A percentile compares a stretch with the other conserved stretches of the same genome.
Evolutionary conservation across 2,888 invertebrate species (phyloP).

Genomic region (Ophion costatus): DNA sequence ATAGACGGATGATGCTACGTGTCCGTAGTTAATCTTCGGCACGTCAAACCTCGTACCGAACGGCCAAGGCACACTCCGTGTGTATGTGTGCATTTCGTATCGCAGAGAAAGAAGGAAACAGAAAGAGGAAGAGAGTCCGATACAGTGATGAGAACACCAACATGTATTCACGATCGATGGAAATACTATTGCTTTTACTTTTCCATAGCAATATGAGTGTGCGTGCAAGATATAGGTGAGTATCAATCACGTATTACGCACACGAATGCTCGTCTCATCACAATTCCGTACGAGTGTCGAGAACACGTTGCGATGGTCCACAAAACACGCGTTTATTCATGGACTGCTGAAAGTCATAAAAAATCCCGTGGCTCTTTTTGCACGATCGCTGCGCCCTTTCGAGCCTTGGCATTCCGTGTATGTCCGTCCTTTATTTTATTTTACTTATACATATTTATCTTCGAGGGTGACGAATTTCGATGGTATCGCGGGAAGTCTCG

Average conservation of each 20-base stretch:
- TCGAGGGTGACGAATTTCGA: slow-evolving; percentile 60
- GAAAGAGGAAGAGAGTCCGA: slow-evolving; percentile 13
- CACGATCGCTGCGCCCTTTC: slow-evolving; percentile 12
- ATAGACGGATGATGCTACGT: slow-evolving; percentile 81
- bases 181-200: slow-evolving; percentile 55
- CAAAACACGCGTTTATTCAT: slow-evolving; percentile 46
- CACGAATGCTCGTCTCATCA: slow-evolving; percentile 35
- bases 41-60: slow-evolving; percentile 77
- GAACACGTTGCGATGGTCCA: slow-evolving; percentile 36
- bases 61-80: slow-evolving; percentile 54
- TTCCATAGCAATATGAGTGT: slow-evolving; percentile 3
- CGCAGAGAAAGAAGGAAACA: slow-evolving; percentile 16
- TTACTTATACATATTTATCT: slow-evolving; percentile 20
- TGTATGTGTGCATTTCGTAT: slow-evolving; percentile 2
- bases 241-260: slow-evolving; percentile 54
- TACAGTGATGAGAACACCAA: slow-evolving; percentile 61
- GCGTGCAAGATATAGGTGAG: slow-evolving; percentile 18
- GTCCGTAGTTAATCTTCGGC: slow-evolving; percentile 80
- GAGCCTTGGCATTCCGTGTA: slow-evolving; percentile 13
- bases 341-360: slow-evolving; percentile 17
- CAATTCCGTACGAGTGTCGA: slow-evolving; percentile 50
- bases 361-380: slow-evolving; percentile 23
- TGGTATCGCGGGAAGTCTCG: slow-evolving; percentile 42
- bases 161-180: slow-evolving; percentile 59
- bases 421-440: slow-evolving; percentile 20